Evolutionary conservation across 2,888 invertebrate genomes (phyloP), one percentile per base, ranked within the genome.

Genomic region (Epistrophe eligans): DNA sequence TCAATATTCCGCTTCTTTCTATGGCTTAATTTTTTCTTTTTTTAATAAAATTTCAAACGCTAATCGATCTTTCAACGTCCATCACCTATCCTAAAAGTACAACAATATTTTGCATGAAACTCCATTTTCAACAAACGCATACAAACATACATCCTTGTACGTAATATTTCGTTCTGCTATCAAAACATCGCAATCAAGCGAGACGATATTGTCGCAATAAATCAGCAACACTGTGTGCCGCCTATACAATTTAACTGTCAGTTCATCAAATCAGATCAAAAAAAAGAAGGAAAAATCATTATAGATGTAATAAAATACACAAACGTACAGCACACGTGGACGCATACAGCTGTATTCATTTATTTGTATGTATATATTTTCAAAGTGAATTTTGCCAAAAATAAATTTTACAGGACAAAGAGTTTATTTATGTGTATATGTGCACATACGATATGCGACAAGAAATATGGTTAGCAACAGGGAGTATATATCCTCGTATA

Each of bases 161-260:
- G 28, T 40, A 57, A n/a, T 57, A 66, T 66, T 28, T 55, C 64
- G 17, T 55, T 55, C 32, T 28, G 48, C 19, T 58, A 72, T 58
- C 58, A 45, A 55, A 38, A 72, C 40, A 45, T 58, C 58, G 58
- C 58, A 72, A 60, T 72, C 58, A 48, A 72, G 48, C 43, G 58
- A 32, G 48, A 72, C 48, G 72, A 72, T 85, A 73, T 77, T 85
- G 85, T 82, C 71, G 77, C 62, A 81, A 85, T 81, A 85, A 77
- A 77, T 77, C 84, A 85, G 66, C 82, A 72, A 74, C 64, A 73
- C 52, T 70, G 35, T 35, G 58, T 24, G 24, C 58, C 28, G 52
- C 62, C 72, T 73, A 28, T 62, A 70, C 57, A 81, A 73, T 73
- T 85, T 73, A 81, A 85, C 66, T 77, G 72, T 62, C 81, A 77